Evolutionary conservation across 1,140 invertebrate species (phyloP), one percentile per base, ranked within the genome.

Genomic region (Aleiodes sp.): DNA sequence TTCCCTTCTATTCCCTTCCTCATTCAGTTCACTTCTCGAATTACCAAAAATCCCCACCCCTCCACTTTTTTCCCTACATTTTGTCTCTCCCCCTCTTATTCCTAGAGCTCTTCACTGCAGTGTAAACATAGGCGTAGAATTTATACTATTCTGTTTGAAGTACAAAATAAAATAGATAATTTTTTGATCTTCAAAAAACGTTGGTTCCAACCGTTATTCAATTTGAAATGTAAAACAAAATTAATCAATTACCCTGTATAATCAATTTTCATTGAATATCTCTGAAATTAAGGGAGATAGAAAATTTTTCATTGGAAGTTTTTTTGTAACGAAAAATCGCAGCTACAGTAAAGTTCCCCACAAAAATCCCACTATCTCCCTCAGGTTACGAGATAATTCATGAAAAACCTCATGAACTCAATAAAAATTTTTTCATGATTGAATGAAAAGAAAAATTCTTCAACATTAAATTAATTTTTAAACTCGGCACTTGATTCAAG

Each of bases 41-140:
- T 52, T 52, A 52, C 46, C 46, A 52, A 52, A 52, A 52, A 52
- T 52, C 21, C 46, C 21, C 46, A 8, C 14, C 41, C 3, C 21
- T 21, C 52, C 37, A 29, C 35, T 37, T 37, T n/a, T 68, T 14
- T 35, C 19, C 19, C 28, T 46, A 21, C 19, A 24, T 37, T 8
- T 37, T 39, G 28, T 61, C 16, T 37, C 37, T 37, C 35, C 37
- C 33, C 52, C 65, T 21, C 24, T 39, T n/a, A 12, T 37, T 35
- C 31, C n/a, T 43, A 37, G 73, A n/a, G 78, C 76, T 83, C 80
- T 83, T 80, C 82, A 81, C 77, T 76, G 74, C 75, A 73, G 70
- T 76, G 39, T 74, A 75, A 79, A 77, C 78, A 80, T 79, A 76
- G 79, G 77, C 78, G 77, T 77, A 79, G 76, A 75, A 57, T 12